Evolutionary conservation across 1,140 invertebrate genomes (phyloP).

Genomic region (Asbolus verrucosus): DNA sequence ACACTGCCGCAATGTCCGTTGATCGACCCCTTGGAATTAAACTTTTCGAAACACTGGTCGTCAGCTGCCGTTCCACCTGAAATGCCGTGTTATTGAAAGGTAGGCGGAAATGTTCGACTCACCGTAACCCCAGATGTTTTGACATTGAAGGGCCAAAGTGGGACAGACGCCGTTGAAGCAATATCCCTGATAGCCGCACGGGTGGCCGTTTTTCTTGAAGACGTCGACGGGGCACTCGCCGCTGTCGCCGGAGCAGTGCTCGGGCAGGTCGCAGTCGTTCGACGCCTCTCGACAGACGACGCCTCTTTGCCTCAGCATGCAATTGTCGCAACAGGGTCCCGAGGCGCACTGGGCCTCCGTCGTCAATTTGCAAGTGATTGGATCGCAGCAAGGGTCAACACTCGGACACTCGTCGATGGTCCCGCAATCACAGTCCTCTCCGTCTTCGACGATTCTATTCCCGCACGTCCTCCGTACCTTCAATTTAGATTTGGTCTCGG

Average conservation of each 20-base stretch:
- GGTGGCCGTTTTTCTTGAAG: slow-evolving; percentile 90
- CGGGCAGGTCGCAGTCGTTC: slow-evolving; percentile 95
- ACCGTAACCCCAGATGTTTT: slow-evolving; percentile 88
- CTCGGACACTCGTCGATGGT: slow-evolving; percentile 86
- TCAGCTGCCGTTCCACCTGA: slow-evolving; percentile 80
- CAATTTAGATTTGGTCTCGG: no score
- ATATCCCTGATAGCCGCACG: slow-evolving; percentile 76
- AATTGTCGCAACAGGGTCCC: slow-evolving; percentile 90
- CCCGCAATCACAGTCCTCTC: slow-evolving; percentile 95
- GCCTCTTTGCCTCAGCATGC: slow-evolving; percentile 77
- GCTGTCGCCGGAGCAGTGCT: slow-evolving; percentile 87
- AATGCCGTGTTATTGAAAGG: slow-evolving; percentile 5
- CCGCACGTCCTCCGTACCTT: slow-evolving; percentile 85
- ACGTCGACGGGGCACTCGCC: slow-evolving; percentile 91
- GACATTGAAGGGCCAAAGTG: slow-evolving; percentile 87
- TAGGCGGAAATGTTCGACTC: slow-evolving; percentile 6
- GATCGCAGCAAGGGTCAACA: slow-evolving; percentile 94
- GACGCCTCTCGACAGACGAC: slow-evolving; percentile 83
- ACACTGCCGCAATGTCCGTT: slow-evolving; percentile 92
- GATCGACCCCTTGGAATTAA: slow-evolving; percentile 93
- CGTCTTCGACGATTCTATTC: slow-evolving; percentile 93
- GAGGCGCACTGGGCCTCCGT: slow-evolving; percentile 92
- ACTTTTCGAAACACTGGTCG: slow-evolving; percentile 90
- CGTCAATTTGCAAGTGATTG: slow-evolving; percentile 92
- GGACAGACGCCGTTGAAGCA: slow-evolving; percentile 94